phyloP scores from a whole-genome alignment of 2,888 invertebrate genomes.

The Folsomia manolachei region DNA sequence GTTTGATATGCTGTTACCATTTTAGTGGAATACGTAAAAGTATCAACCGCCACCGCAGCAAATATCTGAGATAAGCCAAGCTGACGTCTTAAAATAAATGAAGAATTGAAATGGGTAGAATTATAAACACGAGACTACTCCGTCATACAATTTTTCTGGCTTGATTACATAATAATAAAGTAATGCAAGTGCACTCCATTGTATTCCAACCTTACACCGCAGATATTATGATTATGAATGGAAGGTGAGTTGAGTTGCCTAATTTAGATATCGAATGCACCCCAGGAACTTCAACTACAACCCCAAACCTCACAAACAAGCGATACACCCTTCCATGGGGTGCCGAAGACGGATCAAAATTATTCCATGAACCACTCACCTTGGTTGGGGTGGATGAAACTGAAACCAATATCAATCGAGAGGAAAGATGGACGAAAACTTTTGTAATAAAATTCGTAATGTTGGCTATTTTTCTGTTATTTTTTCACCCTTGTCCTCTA shows the following conservation, averaged over 20 bases:
- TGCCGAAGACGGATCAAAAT: background rate
- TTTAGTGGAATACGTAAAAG: too few relatives aligned
- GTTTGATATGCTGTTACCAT: too few relatives aligned
- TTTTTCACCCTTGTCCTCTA: conserved; percentile 18
- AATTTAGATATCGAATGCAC: background rate
- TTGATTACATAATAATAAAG: background rate
- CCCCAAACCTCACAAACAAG: background rate
- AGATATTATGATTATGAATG: too few relatives aligned
- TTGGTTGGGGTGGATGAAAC: background rate
- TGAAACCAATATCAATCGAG: conserved; percentile 28
- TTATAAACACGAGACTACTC: background rate
- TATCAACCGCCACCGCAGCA: background rate
- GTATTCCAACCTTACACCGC: too few relatives aligned
- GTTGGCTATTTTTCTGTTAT: conserved; percentile 44
- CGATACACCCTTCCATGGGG: background rate
- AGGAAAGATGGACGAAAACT: conserved; percentile 23
- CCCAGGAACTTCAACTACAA: background rate
- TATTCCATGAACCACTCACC: background rate
- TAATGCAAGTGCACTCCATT: background rate
- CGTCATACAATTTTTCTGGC: background rate
- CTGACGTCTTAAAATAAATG: background rate
- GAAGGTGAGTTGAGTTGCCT: too few relatives aligned
- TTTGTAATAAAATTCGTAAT: conserved; percentile 48
- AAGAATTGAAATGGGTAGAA: background rate
- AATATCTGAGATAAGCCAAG: too few relatives aligned